Evolutionary conservation across 2,797 vertebrate species (phyloP).

Genomic region (Galago senegalensis): DNA sequence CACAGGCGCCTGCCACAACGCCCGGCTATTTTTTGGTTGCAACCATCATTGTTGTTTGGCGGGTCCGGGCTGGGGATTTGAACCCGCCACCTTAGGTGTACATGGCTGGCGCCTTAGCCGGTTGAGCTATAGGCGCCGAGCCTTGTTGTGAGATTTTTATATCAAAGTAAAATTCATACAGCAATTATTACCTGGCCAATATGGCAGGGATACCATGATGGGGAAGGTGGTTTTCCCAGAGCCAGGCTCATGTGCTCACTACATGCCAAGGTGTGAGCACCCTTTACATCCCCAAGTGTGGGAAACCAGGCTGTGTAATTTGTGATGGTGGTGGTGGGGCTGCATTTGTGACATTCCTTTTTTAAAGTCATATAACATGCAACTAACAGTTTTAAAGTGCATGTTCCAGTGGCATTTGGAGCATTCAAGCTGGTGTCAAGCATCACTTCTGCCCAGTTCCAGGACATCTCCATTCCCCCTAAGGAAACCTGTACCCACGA

Average conservation of each 20-base stretch:
- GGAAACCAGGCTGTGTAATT: not conserved
- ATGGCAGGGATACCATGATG: not conserved
- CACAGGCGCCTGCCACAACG: no score
- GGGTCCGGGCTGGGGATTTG: no score
- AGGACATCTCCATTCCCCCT: not conserved
- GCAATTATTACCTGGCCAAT: not conserved
- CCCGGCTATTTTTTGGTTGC: no score
- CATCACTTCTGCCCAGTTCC: not conserved
- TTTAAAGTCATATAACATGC: not conserved
- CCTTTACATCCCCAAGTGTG: no score
- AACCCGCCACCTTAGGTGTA: no score
- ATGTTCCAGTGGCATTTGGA: not conserved
- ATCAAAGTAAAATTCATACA: not conserved
- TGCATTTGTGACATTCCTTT: not conserved
- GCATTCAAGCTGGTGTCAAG: rapidly evolving
- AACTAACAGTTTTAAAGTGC: not conserved
- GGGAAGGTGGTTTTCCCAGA: not conserved
- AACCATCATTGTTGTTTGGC: no score
- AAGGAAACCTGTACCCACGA: not conserved
- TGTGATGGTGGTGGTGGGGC: not conserved
- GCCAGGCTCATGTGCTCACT: not conserved
- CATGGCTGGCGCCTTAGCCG: no score
- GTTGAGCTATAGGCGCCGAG: no score
- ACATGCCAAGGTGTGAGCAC: not conserved
- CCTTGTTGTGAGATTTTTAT: not conserved